A percentile compares a stretch with the other conserved stretches of the same genome.
Conservation (phyloP, 30 jellyfish, hydroid and myxozoan species). For the Aurelia aurita complex sp. Pacific region DNA sequence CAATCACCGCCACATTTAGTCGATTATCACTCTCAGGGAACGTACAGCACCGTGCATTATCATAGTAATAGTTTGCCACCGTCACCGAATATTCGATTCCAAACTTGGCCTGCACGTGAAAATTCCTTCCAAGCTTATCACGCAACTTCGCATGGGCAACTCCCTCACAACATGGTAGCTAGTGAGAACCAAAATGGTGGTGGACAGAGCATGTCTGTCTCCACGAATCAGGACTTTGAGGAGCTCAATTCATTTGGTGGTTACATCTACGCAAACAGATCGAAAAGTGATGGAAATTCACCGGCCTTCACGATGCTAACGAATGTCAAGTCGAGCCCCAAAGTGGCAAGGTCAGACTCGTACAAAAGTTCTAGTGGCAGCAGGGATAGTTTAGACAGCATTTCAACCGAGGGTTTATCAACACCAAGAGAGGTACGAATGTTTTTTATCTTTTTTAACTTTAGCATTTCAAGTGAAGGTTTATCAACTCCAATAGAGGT, state of each 20-base stretch:
- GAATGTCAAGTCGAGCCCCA: conserved; percentile 58
- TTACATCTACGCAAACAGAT: conserved; percentile 51
- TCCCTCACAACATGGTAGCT: conserved; percentile 77
- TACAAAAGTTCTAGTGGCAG: conserved; percentile 90
- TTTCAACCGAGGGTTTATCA: conserved; percentile 81
- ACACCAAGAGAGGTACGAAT: conserved; percentile 70
- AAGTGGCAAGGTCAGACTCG: conserved; percentile 75
- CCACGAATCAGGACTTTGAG: conserved; percentile 59
- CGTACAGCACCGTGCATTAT: conserved; percentile 63
- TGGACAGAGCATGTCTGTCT: conserved; percentile 48
- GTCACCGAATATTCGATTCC: conserved; percentile 73
- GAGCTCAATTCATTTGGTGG: conserved; percentile 63
- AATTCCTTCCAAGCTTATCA: conserved; percentile 57
- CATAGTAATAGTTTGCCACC: conserved; percentile 73
- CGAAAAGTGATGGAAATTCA: conserved; percentile 60
- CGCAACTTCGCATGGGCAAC: conserved; percentile 82
- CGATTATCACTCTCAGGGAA: conserved; percentile 70
- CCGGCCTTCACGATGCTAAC: conserved; percentile 68
- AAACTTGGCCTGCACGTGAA: conserved; percentile 71
- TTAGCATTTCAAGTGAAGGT: background rate
- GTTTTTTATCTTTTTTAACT: background rate
- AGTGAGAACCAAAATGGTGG: conserved; percentile 47
- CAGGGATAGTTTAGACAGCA: conserved; percentile 85
- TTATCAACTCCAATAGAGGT: background rate
- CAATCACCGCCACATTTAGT: conserved; percentile 77